phyloP scores from a whole-genome alignment of 2,797 vertebrate genomes.

The Calcarius lapponicus region DNA sequence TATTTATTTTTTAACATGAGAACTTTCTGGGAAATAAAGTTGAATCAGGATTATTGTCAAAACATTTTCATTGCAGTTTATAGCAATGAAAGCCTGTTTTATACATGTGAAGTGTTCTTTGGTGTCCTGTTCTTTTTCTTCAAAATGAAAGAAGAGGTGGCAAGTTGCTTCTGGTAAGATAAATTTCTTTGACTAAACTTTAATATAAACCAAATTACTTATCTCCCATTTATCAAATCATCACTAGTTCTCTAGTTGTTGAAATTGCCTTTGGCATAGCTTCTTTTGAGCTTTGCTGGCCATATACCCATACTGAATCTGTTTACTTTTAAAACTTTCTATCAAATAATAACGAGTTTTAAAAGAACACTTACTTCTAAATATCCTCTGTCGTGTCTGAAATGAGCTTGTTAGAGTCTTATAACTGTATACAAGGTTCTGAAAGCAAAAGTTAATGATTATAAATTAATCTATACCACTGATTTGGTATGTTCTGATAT shows the following conservation, averaged over 20 bases:
- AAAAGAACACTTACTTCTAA: not conserved
- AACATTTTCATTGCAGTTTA: not conserved
- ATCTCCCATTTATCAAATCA: not conserved
- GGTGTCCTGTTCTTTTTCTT: not conserved
- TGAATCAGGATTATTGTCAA: not conserved
- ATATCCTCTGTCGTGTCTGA: not conserved
- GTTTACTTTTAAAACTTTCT: not conserved
- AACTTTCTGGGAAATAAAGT: not conserved
- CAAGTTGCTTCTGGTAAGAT: not conserved
- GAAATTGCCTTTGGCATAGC: not conserved
- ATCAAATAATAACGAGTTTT: not conserved
- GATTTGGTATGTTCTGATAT: not conserved
- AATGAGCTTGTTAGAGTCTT: not conserved
- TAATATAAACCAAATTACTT: not conserved
- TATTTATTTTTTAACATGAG: not conserved
- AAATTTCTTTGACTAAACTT: not conserved
- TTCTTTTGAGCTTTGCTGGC: not conserved
- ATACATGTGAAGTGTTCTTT: not conserved
- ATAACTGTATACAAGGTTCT: not conserved
- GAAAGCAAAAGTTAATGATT: not conserved
- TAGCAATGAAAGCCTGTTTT: not conserved
- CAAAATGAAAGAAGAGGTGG: not conserved
- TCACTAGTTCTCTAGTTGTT: not conserved
- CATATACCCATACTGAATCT: not conserved
- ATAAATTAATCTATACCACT: not conserved